phyloP scores from a whole-genome alignment of 2,113 vertebrate species.

The Corythoichthys haematopterus region DNA sequence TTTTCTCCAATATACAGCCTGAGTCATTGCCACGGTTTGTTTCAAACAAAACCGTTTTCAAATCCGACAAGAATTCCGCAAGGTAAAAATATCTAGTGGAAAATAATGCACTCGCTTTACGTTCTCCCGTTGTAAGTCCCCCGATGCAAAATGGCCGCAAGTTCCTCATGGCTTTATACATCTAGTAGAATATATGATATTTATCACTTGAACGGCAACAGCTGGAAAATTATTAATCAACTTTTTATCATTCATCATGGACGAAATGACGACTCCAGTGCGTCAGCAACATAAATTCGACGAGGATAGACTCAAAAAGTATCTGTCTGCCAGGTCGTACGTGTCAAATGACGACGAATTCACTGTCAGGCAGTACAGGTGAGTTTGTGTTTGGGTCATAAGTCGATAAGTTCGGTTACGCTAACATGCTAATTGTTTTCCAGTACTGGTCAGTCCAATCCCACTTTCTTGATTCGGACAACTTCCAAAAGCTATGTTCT shows the following conservation, averaged over 20 bases:
- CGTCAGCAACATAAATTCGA: conserved; percentile 76
- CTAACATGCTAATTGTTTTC: conserved; percentile 2
- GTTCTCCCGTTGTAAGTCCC: too few relatives aligned
- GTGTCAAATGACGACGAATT: conserved; percentile 61
- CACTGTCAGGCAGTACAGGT: conserved; percentile 81
- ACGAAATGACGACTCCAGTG: conserved; percentile 62
- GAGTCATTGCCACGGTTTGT: too few relatives aligned
- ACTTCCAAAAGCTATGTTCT: conserved; percentile 77
- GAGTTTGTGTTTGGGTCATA: conserved; percentile 3
- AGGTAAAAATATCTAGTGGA: too few relatives aligned
- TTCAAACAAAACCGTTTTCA: too few relatives aligned
- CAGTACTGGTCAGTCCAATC: conserved; percentile 89
- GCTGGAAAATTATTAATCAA: conserved; percentile 22
- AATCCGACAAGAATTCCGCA: too few relatives aligned
- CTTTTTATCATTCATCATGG: conserved; percentile 41
- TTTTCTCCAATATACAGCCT: too few relatives aligned
- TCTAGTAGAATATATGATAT: too few relatives aligned
- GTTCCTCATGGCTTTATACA: too few relatives aligned
- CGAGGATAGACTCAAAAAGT: conserved; percentile 64
- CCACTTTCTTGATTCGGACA: conserved; percentile 86
- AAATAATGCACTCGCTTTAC: too few relatives aligned
- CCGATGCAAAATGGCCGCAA: too few relatives aligned
- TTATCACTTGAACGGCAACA: background rate
- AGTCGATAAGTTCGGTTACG: background rate
- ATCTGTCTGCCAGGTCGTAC: conserved; percentile 62